A percentile compares a stretch with the other conserved stretches of the same genome.
Conservation (phyloP, 2,888 invertebrate genomes). For the Apamea crenata region DNA sequence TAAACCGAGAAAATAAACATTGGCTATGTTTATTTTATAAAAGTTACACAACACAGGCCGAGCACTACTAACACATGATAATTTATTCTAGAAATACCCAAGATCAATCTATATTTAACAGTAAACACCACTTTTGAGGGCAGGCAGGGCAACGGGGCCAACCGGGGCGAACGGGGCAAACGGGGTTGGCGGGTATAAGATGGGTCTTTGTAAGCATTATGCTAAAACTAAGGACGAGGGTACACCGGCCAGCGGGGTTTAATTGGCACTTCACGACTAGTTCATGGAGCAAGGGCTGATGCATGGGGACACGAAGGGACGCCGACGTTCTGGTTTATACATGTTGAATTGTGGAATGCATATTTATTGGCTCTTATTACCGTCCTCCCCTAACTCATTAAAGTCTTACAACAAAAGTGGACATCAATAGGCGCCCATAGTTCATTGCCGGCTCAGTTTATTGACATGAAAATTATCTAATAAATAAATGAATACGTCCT, state of each 20-base stretch:
- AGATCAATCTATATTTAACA: conserved; percentile 57
- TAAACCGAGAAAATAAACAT: not conserved
- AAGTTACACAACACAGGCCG: conserved; percentile 3
- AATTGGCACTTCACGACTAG: conserved; percentile 56
- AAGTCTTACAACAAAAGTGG: not conserved
- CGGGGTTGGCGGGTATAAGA: conserved; percentile 41
- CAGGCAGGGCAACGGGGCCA: conserved; percentile 22
- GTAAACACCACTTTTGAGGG: conserved; percentile 58
- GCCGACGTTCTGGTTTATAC: not conserved
- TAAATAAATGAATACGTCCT: not conserved
- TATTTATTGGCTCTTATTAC: not conserved
- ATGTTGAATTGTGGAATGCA: not conserved
- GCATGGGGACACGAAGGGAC: not conserved
- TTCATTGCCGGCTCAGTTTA: not conserved
- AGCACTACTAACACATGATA: conserved; percentile 34
- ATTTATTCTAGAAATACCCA: conserved; percentile 58
- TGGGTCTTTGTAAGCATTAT: conserved; percentile 67
- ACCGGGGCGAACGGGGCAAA: conserved; percentile 15
- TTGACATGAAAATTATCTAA: not conserved
- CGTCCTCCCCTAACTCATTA: not conserved
- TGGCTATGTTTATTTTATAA: conserved; percentile 3
- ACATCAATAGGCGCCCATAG: not conserved
- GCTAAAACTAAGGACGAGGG: conserved; percentile 63
- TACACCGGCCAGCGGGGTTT: conserved; percentile 39
- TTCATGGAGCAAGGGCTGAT: conserved; percentile 14